These are phyloP conservation scores for Diacarnus erythraeanus DNA, from an alignment of 37 sponge, comb jelly and placozoan genomes.

Conservation along the genomic window DNA sequence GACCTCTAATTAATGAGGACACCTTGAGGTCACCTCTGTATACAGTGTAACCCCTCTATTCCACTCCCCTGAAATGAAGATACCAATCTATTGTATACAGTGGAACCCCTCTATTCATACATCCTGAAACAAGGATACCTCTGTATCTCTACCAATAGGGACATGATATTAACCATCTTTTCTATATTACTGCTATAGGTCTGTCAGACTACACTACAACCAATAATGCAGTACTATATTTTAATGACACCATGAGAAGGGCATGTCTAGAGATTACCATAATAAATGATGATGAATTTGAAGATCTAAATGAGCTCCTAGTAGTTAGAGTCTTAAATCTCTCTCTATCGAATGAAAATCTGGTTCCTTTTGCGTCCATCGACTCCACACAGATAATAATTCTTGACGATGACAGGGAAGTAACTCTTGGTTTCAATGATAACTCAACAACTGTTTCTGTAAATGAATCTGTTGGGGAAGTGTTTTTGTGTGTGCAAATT, in stretches of 20 bases:
- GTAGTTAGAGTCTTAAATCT: not conserved
- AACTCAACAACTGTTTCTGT: not conserved
- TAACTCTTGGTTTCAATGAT: not conserved
- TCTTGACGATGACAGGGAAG: slow-evolving; percentile 12
- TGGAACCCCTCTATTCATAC: no score
- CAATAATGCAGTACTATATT: not conserved
- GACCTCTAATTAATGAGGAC: no score
- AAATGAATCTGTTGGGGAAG: not conserved
- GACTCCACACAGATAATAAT: not conserved
- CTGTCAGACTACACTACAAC: not conserved
- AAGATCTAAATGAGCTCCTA: not conserved
- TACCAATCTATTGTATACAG: no score
- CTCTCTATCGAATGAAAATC: not conserved
- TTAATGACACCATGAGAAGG: not conserved
- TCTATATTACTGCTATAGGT: not conserved
- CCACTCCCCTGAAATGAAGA: no score
- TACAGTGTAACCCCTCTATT: no score
- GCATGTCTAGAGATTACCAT: not conserved
- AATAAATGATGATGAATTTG: slow-evolving; percentile 4
- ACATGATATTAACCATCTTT: not conserved
- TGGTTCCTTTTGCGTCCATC: not conserved
- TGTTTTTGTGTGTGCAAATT: not conserved
- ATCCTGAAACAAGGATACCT: no score
- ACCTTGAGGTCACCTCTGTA: no score
- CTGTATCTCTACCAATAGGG: no score